Percentiles rank a stretch among this genome's conserved stretches.
These are phyloP conservation scores for Hiodon tergisus DNA, from an alignment of 2,113 vertebrate genomes.

Conservation along the genomic window DNA sequence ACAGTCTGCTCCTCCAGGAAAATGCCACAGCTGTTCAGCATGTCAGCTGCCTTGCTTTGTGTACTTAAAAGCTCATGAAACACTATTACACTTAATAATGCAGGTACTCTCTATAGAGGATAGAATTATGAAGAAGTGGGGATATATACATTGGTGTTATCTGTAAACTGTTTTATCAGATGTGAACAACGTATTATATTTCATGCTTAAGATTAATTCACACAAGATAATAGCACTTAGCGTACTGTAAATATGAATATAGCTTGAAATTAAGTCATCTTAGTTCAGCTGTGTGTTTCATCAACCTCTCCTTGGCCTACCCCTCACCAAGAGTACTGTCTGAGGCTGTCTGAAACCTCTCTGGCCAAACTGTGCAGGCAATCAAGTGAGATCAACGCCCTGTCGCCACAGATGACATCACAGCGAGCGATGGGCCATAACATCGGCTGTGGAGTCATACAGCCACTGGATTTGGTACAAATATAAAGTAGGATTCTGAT, in stretches of 20 bases:
- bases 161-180: too few relatives aligned
- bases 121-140: too few relatives aligned
- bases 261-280: too few relatives aligned
- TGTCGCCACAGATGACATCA: constrained; percentile 5
- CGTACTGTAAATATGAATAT: too few relatives aligned
- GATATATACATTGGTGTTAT: too few relatives aligned
- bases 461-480: not conserved
- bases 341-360: not conserved
- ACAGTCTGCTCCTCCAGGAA: not conserved
- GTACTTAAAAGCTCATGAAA: not conserved
- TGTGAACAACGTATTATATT: too few relatives aligned
- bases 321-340: not conserved
- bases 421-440: not conserved
- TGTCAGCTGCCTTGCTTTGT: not conserved
- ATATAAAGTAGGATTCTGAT: not conserved
- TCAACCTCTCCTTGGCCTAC: too few relatives aligned
- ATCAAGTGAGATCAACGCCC: constrained; percentile 4
- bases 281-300: too few relatives aligned
- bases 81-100: too few relatives aligned
- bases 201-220: too few relatives aligned
- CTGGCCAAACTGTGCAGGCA: not conserved
- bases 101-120: too few relatives aligned
- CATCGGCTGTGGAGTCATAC: not conserved
- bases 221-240: too few relatives aligned
- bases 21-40: not conserved